phyloP scores from a whole-genome alignment of 2,797 vertebrate species.

The Psittacula derbiana region DNA sequence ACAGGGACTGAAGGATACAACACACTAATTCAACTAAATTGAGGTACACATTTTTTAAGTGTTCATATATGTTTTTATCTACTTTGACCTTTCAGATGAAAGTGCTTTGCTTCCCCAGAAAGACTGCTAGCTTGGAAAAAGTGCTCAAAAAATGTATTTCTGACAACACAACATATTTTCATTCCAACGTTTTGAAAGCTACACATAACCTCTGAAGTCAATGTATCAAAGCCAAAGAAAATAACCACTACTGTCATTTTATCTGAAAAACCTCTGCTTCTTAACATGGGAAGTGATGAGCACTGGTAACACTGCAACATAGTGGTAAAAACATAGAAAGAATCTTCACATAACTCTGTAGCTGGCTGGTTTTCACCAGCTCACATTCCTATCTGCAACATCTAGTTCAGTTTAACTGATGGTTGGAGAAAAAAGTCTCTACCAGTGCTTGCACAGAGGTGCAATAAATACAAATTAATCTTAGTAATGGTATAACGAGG shows the following conservation, averaged over 20 bases:
- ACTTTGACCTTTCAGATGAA: not conserved
- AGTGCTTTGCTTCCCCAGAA: accelerated
- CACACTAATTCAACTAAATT: not conserved
- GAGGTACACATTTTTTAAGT: not conserved
- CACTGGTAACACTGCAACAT: not conserved
- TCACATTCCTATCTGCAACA: not conserved
- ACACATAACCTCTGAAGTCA: not conserved
- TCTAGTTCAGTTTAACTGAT: not conserved
- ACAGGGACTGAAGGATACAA: not conserved
- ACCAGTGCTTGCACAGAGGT: not conserved
- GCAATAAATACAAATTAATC: not conserved
- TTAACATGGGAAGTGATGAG: not conserved
- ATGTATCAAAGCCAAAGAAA: not conserved
- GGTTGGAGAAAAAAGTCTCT: not conserved
- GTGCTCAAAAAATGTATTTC: not conserved
- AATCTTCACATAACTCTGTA: not conserved
- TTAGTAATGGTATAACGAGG: not conserved
- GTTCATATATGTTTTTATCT: not conserved
- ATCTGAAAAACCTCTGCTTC: slow-evolving; percentile 26
- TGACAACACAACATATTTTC: not conserved
- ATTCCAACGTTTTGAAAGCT: not conserved
- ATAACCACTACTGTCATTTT: slow-evolving; percentile 4
- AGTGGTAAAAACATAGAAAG: not conserved
- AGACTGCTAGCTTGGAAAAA: not conserved
- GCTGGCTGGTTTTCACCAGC: not conserved